phyloP scores from a whole-genome alignment of 2,113 vertebrate species.

The Seriola dumerili region DNA sequence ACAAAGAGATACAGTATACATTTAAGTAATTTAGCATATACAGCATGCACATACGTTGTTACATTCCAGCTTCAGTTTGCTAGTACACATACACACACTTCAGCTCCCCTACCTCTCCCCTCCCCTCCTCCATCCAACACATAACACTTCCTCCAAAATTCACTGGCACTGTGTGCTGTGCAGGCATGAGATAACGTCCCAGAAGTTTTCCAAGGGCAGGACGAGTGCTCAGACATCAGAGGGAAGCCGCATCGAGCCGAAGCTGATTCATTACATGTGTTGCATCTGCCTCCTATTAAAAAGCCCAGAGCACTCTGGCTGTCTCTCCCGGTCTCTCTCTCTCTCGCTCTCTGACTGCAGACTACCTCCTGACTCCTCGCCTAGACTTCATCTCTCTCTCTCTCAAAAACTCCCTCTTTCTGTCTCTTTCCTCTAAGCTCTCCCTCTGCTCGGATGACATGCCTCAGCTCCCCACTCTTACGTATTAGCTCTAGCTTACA shows the following conservation, averaged over 20 bases:
- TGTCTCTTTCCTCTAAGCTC: conserved; percentile 49
- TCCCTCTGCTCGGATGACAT: conserved; percentile 33
- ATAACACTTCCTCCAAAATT: conserved; percentile 74
- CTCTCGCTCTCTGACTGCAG: conserved; percentile 66
- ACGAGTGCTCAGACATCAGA: conserved; percentile 90
- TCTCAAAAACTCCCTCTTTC: conserved; percentile 34
- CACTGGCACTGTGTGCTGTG: conserved; percentile 73
- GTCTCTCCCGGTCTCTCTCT: conserved; percentile 71
- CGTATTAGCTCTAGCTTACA: conserved; percentile 30
- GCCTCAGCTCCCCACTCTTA: conserved; percentile 33
- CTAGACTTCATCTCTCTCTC: conserved; percentile 41
- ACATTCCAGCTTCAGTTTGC: neutral
- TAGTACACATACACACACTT: conserved; percentile 31
- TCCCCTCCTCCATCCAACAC: conserved; percentile 59
- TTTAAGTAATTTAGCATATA: neutral
- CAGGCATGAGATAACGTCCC: conserved; percentile 87
- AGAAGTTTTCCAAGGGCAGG: conserved; percentile 87
- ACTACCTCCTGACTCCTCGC: conserved; percentile 63
- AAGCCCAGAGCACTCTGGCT: conserved; percentile 82
- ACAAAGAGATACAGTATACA: neutral
- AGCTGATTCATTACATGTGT: conserved; percentile 88
- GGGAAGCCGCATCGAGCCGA: conserved; percentile 82
- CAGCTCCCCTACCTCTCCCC: conserved; percentile 26
- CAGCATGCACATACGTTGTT: conserved; percentile 1
- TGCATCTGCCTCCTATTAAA: conserved; percentile 89